Evolutionary conservation across 2,797 vertebrate genomes (phyloP), one percentile per base, ranked within the genome.

Genomic region (Remorina albescens): DNA sequence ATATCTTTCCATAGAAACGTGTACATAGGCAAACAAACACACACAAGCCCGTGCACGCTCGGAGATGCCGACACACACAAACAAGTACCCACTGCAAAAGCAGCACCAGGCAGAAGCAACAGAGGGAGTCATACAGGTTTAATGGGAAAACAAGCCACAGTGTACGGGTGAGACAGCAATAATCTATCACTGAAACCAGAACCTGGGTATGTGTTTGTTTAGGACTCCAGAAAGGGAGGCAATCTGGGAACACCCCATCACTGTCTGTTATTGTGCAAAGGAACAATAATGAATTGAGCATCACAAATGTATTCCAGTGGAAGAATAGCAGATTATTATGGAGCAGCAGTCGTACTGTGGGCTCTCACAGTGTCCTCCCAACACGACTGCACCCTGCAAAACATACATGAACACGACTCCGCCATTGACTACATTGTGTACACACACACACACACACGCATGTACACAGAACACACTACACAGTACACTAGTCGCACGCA

Each of bases 161-260:
- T 83, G 84, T 88, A 76, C 62, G 87, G 78, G 86, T 82, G 80
- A 92, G 89, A 91, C 89, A 90, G 81, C 81, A 67, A 77, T 86
- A 88, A 92, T 93, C 89, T 86, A 92, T 92, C 91, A 91, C 81
- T 68, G 87, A 80, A 84, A 84, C 71, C 85, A 88, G 25, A 81
- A 81, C 71, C 78, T 46, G 57, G 67, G 58, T 67, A 69, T 71
- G 71, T 82, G 82, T 87, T 88, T 88, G 81, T 85, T 79, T 74
- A 84, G 79, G 69, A 82, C 80, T 82, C 62, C 63, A 64, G 66
- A 80, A 75, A 76, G n/a, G 32, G 59, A 68, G 75, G 77, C 26
- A 73, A 76, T 86, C 67, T 41, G 65, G 71, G 76, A 82, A 82
- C 71, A 74, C 62, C 81, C 76, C 42, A 75, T 87, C 78, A 74